These are phyloP conservation scores for Falco cherrug DNA, from an alignment of 2,797 vertebrate genomes.

Conservation along the genomic window DNA sequence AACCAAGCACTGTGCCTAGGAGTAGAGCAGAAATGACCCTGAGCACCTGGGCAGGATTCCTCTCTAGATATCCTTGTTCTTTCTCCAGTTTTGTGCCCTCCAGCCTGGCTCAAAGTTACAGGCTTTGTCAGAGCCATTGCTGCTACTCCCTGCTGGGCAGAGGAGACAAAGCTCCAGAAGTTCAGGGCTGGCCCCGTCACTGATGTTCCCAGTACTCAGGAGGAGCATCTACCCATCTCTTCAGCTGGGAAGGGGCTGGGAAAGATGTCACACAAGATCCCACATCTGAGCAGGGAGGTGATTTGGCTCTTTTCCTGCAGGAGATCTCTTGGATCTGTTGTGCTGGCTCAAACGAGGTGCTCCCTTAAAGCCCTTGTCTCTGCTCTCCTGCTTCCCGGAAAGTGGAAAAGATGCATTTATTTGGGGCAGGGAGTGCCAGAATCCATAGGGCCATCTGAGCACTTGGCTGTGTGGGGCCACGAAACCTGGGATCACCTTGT, in stretches of 20 bases:
- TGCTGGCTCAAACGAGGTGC: background rate
- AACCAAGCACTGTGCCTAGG: background rate
- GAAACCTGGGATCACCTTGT: background rate
- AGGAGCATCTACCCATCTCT: background rate
- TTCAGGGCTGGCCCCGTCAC: background rate
- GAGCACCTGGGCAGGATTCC: background rate
- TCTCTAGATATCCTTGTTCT: background rate
- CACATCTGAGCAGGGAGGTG: background rate
- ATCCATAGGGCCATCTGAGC: background rate
- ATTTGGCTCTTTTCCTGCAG: background rate
- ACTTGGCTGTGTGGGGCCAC: background rate
- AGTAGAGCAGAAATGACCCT: background rate
- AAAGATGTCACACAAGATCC: background rate
- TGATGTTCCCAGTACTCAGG: background rate
- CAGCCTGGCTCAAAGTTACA: background rate
- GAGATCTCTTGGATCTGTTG: background rate
- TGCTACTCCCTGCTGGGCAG: background rate
- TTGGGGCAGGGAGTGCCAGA: background rate
- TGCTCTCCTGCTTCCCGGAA: background rate
- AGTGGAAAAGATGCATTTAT: background rate
- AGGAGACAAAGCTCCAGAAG: background rate
- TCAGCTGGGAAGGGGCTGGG: background rate
- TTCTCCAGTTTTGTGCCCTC: background rate
- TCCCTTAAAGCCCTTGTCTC: background rate
- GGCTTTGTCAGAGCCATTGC: background rate